These are phyloP conservation scores for Lipophrys pholis DNA, from an alignment of 2,113 vertebrate genomes.

Conservation along the genomic window DNA sequence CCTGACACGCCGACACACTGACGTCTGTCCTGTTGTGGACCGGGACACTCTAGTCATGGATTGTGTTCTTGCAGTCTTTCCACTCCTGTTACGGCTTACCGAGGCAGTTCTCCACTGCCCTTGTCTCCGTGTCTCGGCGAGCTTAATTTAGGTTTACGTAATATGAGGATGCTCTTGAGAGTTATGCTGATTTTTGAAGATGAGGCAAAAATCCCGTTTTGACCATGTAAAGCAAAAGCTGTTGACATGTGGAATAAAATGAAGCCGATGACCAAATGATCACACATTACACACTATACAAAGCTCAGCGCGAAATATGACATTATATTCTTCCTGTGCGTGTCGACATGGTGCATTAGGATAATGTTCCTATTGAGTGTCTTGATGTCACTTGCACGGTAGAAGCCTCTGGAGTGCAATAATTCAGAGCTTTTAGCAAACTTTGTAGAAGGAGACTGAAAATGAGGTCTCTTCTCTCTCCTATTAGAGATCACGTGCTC, in stretches of 20 bases:
- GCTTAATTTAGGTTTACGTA: slow-evolving; percentile 6
- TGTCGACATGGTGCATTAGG: slow-evolving; percentile 21
- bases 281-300: slow-evolving; percentile 20
- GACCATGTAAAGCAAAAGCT: background rate
- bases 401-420: slow-evolving; percentile 36
- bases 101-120: slow-evolving; percentile 13
- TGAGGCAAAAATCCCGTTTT: background rate
- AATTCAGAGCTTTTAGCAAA: slow-evolving; percentile 58
- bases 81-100: slow-evolving; percentile 39
- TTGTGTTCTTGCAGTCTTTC: slow-evolving; percentile 50
- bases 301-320: background rate
- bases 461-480: slow-evolving; percentile 44
- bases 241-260: background rate
- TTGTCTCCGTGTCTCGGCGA: slow-evolving; percentile 13
- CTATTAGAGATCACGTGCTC: slow-evolving; percentile 54
- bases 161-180: background rate
- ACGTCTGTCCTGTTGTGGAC: slow-evolving; percentile 61
- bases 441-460: slow-evolving; percentile 61
- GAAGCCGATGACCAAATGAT: background rate
- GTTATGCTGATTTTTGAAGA: slow-evolving; percentile 5
- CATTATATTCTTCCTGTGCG: slow-evolving; percentile 29
- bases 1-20: slow-evolving; percentile 40
- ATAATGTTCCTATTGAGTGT: slow-evolving; percentile 48
- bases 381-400: slow-evolving; percentile 38
- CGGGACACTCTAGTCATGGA: slow-evolving; percentile 48